These are phyloP conservation scores for Heliconius aoede DNA, from an alignment of 2,888 invertebrate species.

Conservation along the genomic window DNA sequence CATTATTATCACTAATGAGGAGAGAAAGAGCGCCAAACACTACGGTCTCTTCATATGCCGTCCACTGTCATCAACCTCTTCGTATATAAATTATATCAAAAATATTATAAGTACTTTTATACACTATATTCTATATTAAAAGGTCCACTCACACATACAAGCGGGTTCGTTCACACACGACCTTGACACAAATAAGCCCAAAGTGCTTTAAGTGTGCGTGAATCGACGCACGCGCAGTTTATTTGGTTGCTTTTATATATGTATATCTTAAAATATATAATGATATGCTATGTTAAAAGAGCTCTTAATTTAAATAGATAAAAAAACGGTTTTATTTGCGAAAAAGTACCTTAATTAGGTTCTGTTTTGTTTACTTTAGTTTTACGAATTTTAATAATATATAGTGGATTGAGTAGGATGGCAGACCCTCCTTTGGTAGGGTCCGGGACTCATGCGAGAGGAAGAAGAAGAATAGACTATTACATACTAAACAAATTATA, in stretches of 20 bases:
- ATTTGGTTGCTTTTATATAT: background rate
- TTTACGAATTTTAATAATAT: background rate
- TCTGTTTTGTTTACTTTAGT: background rate
- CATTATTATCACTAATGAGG: background rate
- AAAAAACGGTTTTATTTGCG: background rate
- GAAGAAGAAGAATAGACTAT: too few relatives aligned
- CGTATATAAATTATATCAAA: conserved; percentile 9
- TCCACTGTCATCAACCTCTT: too few relatives aligned
- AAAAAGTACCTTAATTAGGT: background rate
- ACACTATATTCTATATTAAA: conserved; percentile 16
- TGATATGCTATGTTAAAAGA: conserved; percentile 1
- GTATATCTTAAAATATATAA: background rate
- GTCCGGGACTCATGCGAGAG: too few relatives aligned
- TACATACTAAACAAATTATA: too few relatives aligned
- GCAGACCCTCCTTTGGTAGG: too few relatives aligned
- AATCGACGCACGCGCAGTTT: conserved; percentile 52
- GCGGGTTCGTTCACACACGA: conserved; percentile 67
- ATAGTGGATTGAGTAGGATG: too few relatives aligned
- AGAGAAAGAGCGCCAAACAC: background rate
- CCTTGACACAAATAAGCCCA: conserved; percentile 64
- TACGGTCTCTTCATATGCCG: background rate
- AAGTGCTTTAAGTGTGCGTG: conserved; percentile 47
- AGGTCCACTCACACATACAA: conserved; percentile 47
- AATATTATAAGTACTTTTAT: background rate
- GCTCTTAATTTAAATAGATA: background rate